A percentile compares a stretch with the other conserved stretches of the same genome.
Conservation (phyloP, 2,113 vertebrate genomes). For the Myxocyprinus asiaticus region DNA sequence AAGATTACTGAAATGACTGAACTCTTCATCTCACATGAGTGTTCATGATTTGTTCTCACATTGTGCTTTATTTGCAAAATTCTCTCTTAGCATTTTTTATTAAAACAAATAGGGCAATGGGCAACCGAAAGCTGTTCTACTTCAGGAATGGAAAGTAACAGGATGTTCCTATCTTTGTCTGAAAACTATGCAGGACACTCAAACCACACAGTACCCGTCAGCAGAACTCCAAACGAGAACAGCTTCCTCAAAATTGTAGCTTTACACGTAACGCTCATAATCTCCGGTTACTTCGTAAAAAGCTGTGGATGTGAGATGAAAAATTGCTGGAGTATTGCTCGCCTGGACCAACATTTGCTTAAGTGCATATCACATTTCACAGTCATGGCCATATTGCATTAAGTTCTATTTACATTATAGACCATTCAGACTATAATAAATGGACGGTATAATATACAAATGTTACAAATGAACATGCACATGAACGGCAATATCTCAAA, state of each 20-base stretch:
- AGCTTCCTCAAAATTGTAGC: not conserved
- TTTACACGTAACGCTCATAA: not conserved
- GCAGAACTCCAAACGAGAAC: conserved; percentile 16
- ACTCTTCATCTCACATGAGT: too few species aligned
- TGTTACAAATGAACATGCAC: not conserved
- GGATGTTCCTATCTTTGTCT: conserved; percentile 51
- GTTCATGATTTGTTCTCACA: too few species aligned
- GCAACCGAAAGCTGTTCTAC: conserved; percentile 36
- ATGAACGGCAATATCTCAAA: not conserved
- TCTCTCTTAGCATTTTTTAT: not conserved
- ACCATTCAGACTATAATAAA: conserved; percentile 14
- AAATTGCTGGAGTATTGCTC: not conserved
- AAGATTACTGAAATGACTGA: too few species aligned
- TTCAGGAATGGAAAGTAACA: conserved; percentile 53
- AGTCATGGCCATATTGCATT: not conserved
- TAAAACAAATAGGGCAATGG: not conserved
- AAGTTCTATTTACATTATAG: not conserved
- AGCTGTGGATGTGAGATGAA: not conserved
- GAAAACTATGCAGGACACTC: conserved; percentile 30
- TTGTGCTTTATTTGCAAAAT: conserved; percentile 14
- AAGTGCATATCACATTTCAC: conserved; percentile 17
- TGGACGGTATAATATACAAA: conserved; percentile 1
- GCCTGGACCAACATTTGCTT: conserved; percentile 1
- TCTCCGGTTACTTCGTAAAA: not conserved
- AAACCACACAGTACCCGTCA: conserved; percentile 3